phyloP scores from a whole-genome alignment of 2,797 vertebrate species.

The Fratercula arctica region DNA sequence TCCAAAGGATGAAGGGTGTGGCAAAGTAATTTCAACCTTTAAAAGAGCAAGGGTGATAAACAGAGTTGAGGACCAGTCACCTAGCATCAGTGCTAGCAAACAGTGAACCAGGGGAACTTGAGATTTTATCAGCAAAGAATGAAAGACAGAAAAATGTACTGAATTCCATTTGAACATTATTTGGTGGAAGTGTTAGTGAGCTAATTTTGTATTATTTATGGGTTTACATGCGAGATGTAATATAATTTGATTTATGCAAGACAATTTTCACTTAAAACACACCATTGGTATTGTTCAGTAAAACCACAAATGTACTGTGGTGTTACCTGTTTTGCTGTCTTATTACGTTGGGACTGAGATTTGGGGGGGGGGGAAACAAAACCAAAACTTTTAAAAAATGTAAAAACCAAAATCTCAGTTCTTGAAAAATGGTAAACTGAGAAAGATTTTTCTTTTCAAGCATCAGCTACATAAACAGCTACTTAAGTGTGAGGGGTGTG shows the following conservation, averaged over 20 bases:
- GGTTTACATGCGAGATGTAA: not conserved
- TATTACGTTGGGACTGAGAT: not conserved
- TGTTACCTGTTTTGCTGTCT: not conserved
- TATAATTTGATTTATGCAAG: not conserved
- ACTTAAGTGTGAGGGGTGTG: not conserved
- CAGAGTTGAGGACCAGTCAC: not conserved
- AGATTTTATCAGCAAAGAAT: not conserved
- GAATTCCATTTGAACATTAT: not conserved
- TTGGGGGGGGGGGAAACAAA: not conserved
- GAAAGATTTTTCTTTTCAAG: not conserved
- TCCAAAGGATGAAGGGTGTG: not conserved
- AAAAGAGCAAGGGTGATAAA: not conserved
- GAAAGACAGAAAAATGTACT: not conserved
- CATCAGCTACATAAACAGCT: not conserved
- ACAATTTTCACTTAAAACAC: not conserved
- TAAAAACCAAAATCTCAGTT: not conserved
- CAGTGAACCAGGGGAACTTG: not conserved
- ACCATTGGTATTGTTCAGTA: not conserved
- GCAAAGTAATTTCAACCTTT: not conserved
- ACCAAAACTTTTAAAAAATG: not conserved
- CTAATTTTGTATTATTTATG: not conserved
- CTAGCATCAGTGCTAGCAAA: not conserved
- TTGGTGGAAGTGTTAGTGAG: not conserved
- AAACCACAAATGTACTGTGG: not conserved
- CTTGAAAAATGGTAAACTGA: not conserved